Evolutionary conservation across 2,888 invertebrate genomes (phyloP).

Genomic region (Dynastes grantii): DNA sequence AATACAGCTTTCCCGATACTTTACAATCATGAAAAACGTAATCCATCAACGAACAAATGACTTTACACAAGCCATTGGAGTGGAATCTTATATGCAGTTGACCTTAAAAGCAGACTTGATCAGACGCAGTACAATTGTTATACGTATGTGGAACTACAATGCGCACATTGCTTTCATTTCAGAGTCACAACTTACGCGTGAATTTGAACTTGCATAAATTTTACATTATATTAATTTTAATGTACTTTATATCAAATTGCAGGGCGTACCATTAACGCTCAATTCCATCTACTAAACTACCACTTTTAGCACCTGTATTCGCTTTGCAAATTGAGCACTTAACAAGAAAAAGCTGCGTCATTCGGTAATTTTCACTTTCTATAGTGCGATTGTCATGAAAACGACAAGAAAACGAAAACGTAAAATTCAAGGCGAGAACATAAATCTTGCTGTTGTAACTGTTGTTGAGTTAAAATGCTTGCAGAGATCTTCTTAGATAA

Average conservation of each 20-base stretch:
- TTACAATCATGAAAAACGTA: neutral
- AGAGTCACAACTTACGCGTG: no score
- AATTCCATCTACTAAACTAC: neutral
- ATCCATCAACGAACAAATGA: neutral
- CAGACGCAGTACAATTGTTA: neutral
- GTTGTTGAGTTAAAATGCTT: neutral
- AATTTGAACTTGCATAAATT: no score
- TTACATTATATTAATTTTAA: no score
- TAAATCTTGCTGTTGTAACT: neutral
- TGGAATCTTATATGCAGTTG: neutral
- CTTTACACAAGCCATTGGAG: neutral
- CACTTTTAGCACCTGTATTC: neutral
- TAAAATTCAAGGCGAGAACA: slow-evolving; percentile 5
- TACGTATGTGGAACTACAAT: neutral
- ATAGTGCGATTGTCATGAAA: slow-evolving; percentile 2
- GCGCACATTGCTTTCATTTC: no score
- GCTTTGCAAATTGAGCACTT: neutral
- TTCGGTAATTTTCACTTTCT: slow-evolving; percentile 17
- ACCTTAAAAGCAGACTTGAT: slow-evolving; percentile 3
- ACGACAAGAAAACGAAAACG: neutral
- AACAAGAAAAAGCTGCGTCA: neutral
- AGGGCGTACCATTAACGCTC: no score
- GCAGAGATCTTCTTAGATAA: neutral
- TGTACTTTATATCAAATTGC: no score
- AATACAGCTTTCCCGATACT: no score